These are phyloP conservation scores for Stenodera caucasica DNA, from an alignment of 2,888 invertebrate species.

Conservation along the genomic window DNA sequence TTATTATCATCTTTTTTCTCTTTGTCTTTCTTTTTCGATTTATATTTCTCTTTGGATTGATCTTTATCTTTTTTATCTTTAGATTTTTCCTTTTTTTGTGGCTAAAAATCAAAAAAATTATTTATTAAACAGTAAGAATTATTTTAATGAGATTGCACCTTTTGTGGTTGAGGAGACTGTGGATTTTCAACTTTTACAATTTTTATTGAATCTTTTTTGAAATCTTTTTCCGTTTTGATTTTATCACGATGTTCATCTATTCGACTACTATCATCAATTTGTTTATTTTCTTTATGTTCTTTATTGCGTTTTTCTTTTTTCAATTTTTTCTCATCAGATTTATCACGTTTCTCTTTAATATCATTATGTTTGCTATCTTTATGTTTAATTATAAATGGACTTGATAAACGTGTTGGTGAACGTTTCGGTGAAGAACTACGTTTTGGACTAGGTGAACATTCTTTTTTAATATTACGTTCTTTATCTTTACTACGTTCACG, in stretches of 20 bases:
- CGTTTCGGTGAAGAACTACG: conserved; percentile 48
- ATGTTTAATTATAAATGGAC: conserved; percentile 35
- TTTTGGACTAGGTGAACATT: conserved; percentile 53
- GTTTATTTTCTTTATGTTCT: conserved; percentile 58
- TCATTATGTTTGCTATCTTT: conserved; percentile 47
- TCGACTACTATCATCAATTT: conserved; percentile 39
- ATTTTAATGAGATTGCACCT: conserved; percentile 15
- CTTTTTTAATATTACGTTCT: conserved; percentile 57
- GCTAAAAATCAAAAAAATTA: no score
- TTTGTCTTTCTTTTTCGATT: conserved; percentile 60
- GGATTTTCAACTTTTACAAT: conserved; percentile 53
- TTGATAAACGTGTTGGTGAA: conserved; percentile 39
- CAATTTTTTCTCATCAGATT: conserved; percentile 57
- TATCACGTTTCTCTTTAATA: conserved; percentile 39
- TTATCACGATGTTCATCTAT: conserved; percentile 35
- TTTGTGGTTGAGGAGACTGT: conserved; percentile 51
- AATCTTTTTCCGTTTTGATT: conserved; percentile 33
- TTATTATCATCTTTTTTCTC: conserved; percentile 60
- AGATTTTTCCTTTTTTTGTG: conserved; percentile 48
- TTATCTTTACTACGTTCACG: conserved; percentile 60
- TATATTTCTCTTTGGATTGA: conserved; percentile 56
- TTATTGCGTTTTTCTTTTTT: conserved; percentile 67
- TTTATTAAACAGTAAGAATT: background rate
- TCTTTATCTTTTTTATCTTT: conserved; percentile 58
- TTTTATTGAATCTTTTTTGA: conserved; percentile 39